phyloP scores from a whole-genome alignment of 2,888 invertebrate genomes.

The Elegia similella region DNA sequence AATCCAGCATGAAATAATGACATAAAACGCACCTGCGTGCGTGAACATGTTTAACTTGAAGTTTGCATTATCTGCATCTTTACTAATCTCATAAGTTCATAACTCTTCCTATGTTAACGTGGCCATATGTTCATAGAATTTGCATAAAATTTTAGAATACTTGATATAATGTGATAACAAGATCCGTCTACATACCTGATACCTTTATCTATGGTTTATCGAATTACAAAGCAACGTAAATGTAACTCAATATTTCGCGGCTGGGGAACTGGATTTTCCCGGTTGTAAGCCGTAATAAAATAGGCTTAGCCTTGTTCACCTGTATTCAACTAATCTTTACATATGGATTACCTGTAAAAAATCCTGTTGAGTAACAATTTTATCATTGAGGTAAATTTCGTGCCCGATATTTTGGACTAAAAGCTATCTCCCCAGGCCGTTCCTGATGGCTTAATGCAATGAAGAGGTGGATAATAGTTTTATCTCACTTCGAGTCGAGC shows the following conservation, averaged over 20 bases:
- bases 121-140: background rate
- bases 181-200: background rate
- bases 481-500: constrained; percentile 52
- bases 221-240: constrained; percentile 7
- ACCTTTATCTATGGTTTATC: background rate
- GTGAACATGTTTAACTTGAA: background rate
- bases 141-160: background rate
- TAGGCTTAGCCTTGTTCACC: constrained; percentile 5
- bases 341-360: background rate
- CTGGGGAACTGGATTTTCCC: constrained; percentile 5
- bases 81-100: background rate
- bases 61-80: background rate
- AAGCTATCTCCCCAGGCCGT: constrained; percentile 18
- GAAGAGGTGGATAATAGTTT: constrained; percentile 56
- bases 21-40: too few relatives aligned
- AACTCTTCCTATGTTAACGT: background rate
- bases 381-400: background rate
- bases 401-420: background rate
- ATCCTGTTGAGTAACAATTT: constrained; percentile 2
- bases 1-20: too few relatives aligned
- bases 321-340: constrained; percentile 11
- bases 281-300: constrained; percentile 5
- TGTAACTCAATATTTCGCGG: constrained; percentile 11
- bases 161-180: background rate
- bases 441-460: constrained; percentile 47